Evolutionary conservation across 2,113 vertebrate species (phyloP).

Genomic region (Alectura lathami): DNA sequence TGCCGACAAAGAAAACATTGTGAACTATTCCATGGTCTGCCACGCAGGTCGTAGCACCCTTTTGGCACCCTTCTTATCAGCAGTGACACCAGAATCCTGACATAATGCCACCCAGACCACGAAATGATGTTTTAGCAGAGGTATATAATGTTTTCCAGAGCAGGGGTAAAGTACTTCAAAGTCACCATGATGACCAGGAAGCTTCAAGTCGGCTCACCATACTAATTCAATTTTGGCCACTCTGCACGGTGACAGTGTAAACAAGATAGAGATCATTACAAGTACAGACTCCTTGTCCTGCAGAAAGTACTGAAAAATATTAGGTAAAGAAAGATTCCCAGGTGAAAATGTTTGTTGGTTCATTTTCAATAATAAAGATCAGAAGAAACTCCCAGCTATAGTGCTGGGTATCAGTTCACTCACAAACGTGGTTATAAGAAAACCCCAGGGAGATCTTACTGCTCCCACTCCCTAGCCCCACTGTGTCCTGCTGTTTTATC

Average conservation of each 20-base stretch:
- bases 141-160: neutral
- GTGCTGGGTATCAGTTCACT: neutral
- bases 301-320: neutral
- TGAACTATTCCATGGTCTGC: neutral
- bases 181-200: neutral
- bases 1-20: neutral
- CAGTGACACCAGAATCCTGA: neutral
- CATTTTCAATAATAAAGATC: neutral
- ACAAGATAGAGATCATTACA: neutral
- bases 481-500: neutral
- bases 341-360: neutral
- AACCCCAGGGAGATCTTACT: neutral
- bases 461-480: fast-evolving
- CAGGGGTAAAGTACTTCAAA: neutral
- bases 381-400: neutral
- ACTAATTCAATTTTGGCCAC: neutral
- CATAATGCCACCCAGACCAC: neutral
- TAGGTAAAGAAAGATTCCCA: neutral
- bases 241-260: neutral
- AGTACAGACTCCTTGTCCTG: neutral
- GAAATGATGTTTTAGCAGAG: neutral
- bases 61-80: neutral
- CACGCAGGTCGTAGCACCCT: neutral
- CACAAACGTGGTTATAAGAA: neutral
- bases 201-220: neutral